phyloP scores from a whole-genome alignment of 2,888 invertebrate genomes.

The Chelonus formosanus region DNA sequence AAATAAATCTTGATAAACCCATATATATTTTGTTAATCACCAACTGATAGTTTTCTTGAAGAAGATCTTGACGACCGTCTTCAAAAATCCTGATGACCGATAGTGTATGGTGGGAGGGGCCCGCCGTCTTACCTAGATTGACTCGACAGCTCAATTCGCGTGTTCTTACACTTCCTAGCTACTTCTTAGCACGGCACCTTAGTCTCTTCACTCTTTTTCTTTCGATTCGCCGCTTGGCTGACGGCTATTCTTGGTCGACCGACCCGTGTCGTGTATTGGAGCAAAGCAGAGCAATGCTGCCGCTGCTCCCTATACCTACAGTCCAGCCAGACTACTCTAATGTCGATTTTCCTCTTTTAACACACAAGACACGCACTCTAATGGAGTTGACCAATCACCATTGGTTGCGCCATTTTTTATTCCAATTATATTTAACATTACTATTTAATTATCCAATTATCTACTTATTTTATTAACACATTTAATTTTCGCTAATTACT shows the following conservation, averaged over 20 bases:
- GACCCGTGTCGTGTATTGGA: constrained; percentile 20
- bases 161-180: constrained; percentile 44
- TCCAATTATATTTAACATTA: constrained; percentile 19
- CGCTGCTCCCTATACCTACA: constrained; percentile 5
- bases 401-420: constrained; percentile 32
- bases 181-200: constrained; percentile 14
- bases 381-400: constrained; percentile 21
- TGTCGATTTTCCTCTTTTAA: constrained; percentile 3
- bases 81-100: constrained; percentile 16
- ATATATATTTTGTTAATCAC: constrained; percentile 46
- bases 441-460: background rate
- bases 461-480: background rate
- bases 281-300: background rate
- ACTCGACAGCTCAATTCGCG: constrained; percentile 54
- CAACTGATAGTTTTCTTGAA: constrained; percentile 21
- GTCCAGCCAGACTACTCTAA: constrained; percentile 7
- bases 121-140: constrained; percentile 44
- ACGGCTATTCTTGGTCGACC: constrained; percentile 31
- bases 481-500: background rate
- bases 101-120: constrained; percentile 56
- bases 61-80: constrained; percentile 32
- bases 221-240: constrained; percentile 18
- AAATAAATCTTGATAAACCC: constrained; percentile 47
- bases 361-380: constrained; percentile 23
- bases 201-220: constrained; percentile 17